phyloP scores from a whole-genome alignment of 2,113 vertebrate species.

The Amazona vittata region DNA sequence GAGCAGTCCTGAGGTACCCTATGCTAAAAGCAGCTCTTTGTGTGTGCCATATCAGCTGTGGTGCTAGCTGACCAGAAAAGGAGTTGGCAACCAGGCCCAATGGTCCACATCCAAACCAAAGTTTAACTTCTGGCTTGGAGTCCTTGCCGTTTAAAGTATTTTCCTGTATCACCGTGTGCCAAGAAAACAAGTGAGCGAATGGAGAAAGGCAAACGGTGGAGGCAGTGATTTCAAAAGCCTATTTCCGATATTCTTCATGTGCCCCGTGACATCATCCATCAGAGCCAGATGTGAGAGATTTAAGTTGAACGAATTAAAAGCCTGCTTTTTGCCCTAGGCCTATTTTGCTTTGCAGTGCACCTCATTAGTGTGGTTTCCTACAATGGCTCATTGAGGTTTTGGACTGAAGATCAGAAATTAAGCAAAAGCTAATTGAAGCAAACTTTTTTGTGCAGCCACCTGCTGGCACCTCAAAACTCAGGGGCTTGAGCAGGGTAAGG shows the following conservation, averaged over 20 bases:
- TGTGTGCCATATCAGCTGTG: background rate
- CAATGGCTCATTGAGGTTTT: conserved; percentile 6
- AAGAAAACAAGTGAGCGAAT: background rate
- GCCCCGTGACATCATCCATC: conserved; percentile 19
- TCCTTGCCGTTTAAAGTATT: background rate
- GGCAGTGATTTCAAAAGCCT: background rate
- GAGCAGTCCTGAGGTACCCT: background rate
- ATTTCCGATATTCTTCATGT: conserved; percentile 22
- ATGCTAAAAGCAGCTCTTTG: background rate
- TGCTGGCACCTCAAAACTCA: background rate
- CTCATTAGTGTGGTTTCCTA: conserved; percentile 30
- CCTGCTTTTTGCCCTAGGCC: background rate
- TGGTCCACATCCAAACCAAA: background rate
- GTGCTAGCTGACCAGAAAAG: background rate
- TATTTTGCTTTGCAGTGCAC: background rate
- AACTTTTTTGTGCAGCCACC: background rate
- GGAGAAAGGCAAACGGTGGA: background rate
- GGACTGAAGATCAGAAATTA: conserved; percentile 8
- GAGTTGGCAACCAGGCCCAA: background rate
- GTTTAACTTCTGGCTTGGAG: background rate
- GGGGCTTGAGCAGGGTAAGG: background rate
- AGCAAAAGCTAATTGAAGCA: conserved; percentile 35
- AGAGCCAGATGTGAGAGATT: conserved; percentile 37
- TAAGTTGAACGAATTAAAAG: conserved; percentile 31
- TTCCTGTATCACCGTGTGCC: background rate